Percentiles rank a stretch among this genome's conserved stretches.
phyloP scores from a whole-genome alignment of 2,888 invertebrate species.

The Macrosoma leucophasiata region DNA sequence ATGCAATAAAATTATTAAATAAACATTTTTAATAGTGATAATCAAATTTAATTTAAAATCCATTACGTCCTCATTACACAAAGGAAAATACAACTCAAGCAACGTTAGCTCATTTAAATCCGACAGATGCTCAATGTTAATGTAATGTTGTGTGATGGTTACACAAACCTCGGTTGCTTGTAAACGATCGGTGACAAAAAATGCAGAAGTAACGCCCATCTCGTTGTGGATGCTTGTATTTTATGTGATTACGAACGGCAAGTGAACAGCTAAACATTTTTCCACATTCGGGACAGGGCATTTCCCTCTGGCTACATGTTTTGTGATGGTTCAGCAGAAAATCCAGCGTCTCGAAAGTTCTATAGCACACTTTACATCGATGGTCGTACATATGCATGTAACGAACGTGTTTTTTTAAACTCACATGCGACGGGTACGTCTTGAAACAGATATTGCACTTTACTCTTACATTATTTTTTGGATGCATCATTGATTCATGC shows the following conservation, averaged over 20 bases:
- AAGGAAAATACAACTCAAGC: too few relatives aligned
- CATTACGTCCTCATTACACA: too few relatives aligned
- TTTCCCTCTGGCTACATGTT: constrained; percentile 35
- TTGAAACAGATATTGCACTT: constrained; percentile 46
- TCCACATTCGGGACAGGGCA: constrained; percentile 39
- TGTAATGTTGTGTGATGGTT: too few relatives aligned
- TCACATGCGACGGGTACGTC: constrained; percentile 46
- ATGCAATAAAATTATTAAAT: too few relatives aligned
- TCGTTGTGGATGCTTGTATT: constrained; percentile 55
- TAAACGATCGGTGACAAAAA: constrained; percentile 43
- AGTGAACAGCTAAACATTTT: constrained; percentile 41
- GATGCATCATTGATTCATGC: constrained; percentile 49
- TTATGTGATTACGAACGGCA: constrained; percentile 45
- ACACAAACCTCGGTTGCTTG: constrained; percentile 34
- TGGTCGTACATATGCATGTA: constrained; percentile 48
- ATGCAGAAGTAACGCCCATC: constrained; percentile 37
- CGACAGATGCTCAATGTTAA: too few relatives aligned
- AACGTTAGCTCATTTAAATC: too few relatives aligned
- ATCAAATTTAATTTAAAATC: too few relatives aligned
- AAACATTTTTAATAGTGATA: too few relatives aligned
- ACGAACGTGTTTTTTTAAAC: constrained; percentile 47
- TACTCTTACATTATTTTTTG: constrained; percentile 32
- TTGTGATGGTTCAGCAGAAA: constrained; percentile 33
- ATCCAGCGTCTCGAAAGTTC: constrained; percentile 35
- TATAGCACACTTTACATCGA: constrained; percentile 47